Percentiles rank a stretch among this genome's conserved stretches.
phyloP scores from a whole-genome alignment of 2,797 vertebrate genomes.

The Coranthus polyacanthus region DNA sequence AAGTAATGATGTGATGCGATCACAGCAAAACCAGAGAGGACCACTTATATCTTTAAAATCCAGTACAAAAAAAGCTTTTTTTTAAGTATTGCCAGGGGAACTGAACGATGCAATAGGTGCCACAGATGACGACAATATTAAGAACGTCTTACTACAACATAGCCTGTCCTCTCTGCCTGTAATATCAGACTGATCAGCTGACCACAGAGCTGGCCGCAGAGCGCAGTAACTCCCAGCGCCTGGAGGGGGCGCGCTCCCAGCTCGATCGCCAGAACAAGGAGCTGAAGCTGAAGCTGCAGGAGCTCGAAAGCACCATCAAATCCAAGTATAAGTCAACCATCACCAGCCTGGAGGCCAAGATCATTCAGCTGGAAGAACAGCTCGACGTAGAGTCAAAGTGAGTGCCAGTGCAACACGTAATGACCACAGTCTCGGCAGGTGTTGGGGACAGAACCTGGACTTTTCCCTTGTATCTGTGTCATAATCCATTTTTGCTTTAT shows the following conservation, averaged over 20 bases:
- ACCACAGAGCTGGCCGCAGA: constrained; percentile 90
- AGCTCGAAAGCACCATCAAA: constrained; percentile 91
- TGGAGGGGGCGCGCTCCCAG: constrained; percentile 92
- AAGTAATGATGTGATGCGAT: too few species aligned
- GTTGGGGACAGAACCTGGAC: too few species aligned
- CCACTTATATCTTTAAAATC: too few species aligned
- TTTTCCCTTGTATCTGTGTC: too few species aligned
- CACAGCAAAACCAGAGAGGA: too few species aligned
- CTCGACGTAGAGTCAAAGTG: constrained; percentile 93
- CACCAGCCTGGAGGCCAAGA: constrained; percentile 90
- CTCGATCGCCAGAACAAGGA: constrained; percentile 97
- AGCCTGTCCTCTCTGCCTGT: constrained; percentile 14
- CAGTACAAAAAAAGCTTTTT: too few species aligned
- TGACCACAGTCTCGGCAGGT: not conserved
- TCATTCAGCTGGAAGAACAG: constrained; percentile 92
- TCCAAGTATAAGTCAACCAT: constrained; percentile 93
- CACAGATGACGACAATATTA: too few species aligned
- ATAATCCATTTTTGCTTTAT: too few species aligned
- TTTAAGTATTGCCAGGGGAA: too few species aligned
- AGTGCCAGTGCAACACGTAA: constrained; percentile 49
- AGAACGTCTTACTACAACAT: too few species aligned
- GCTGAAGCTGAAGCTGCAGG: constrained; percentile 93
- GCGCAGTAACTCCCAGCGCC: constrained; percentile 89
- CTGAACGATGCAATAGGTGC: too few species aligned
- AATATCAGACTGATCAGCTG: constrained; percentile 90